phyloP scores from a whole-genome alignment of 1,140 invertebrate species.

The Bradynema listronoti region DNA sequence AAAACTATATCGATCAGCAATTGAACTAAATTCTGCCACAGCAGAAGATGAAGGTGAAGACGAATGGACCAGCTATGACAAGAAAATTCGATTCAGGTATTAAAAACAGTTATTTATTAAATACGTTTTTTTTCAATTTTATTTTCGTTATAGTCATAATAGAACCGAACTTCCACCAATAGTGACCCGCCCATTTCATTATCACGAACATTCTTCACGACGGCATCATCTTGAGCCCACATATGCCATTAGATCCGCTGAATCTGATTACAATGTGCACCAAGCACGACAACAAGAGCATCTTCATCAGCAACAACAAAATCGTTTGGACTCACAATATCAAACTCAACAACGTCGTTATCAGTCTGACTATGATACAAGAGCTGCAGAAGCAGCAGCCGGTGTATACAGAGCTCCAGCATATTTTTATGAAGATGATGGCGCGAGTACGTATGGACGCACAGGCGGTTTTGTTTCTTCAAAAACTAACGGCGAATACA shows the following conservation, averaged over 20 bases:
- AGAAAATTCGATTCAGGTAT: no score
- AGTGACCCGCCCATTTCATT: background rate
- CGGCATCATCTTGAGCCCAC: background rate
- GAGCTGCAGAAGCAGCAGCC: background rate
- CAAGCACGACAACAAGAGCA: no score
- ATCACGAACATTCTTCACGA: background rate
- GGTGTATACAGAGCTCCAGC: background rate
- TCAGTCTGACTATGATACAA: conserved; percentile 2
- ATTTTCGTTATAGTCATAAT: background rate
- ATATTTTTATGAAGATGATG: no score
- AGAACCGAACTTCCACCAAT: background rate
- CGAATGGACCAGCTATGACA: conserved; percentile 1
- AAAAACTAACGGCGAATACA: background rate
- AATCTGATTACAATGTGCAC: no score
- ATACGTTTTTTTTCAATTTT: no score
- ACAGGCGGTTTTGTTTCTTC: background rate
- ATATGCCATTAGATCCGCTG: background rate
- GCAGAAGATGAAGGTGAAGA: background rate
- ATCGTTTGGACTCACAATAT: no score
- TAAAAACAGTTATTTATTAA: no score
- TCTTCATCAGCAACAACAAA: no score
- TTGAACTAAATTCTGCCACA: no score
- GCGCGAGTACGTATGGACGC: conserved; percentile 4
- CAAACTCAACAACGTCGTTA: no score
- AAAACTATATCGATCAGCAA: no score